Evolutionary conservation across 2,113 vertebrate species (phyloP).

Genomic region (Anhinga rufa): DNA sequence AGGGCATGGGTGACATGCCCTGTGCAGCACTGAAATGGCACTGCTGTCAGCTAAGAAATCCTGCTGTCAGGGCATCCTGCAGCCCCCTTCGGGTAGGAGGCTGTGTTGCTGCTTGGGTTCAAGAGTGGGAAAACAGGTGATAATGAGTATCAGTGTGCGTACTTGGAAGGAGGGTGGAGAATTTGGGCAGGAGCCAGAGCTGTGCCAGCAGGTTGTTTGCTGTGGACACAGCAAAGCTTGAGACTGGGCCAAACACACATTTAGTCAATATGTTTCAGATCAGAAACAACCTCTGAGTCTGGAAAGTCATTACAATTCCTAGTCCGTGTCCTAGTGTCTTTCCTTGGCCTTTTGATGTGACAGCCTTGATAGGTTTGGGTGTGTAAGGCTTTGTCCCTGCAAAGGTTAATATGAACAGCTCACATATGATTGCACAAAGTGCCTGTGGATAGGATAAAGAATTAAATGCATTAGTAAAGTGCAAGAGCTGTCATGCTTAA

Average conservation of each 20-base stretch:
- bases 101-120: not conserved
- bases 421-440: not conserved
- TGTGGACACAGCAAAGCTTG: slow-evolving; percentile 37
- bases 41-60: not conserved
- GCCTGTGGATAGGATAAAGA: slow-evolving; percentile 11
- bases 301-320: not conserved
- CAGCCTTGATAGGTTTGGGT: not conserved
- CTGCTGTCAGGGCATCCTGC: not conserved
- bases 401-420: slow-evolving; percentile 31
- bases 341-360: not conserved
- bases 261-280: slow-evolving; percentile 47
- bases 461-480: slow-evolving; percentile 32
- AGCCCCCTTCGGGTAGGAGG: not conserved
- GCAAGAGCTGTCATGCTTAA: not conserved
- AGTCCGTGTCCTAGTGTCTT: not conserved
- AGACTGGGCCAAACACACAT: slow-evolving; percentile 18
- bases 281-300: not conserved
- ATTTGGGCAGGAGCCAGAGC: slow-evolving; percentile 17
- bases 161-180: not conserved
- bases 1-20: not conserved
- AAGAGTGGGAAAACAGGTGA: not conserved
- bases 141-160: not conserved
- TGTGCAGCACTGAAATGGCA: not conserved
- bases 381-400: not conserved
- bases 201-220: slow-evolving; percentile 28